These are phyloP conservation scores for Chamaetylas fuelleborni DNA, from an alignment of 2,113 vertebrate genomes.

Conservation along the genomic window DNA sequence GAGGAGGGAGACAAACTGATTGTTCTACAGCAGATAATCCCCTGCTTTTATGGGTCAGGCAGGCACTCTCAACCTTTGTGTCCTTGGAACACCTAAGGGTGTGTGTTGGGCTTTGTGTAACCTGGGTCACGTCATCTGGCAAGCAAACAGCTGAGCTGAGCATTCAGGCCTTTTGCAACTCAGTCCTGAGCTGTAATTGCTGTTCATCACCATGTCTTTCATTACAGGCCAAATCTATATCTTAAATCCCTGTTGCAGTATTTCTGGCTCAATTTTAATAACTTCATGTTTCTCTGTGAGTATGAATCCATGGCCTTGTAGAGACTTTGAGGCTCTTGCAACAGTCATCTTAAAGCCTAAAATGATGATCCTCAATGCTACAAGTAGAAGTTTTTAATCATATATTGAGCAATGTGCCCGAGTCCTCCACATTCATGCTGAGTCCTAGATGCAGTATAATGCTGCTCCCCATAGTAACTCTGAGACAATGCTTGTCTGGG, in stretches of 20 bases:
- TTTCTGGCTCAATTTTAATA: constrained; percentile 38
- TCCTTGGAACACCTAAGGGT: background rate
- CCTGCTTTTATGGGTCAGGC: background rate
- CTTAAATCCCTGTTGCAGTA: constrained; percentile 38
- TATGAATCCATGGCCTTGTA: background rate
- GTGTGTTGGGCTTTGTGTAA: background rate
- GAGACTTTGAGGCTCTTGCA: constrained; percentile 10
- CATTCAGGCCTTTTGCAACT: constrained; percentile 23
- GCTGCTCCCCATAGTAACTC: background rate
- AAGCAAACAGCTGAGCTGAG: constrained; percentile 49
- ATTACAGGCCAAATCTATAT: constrained; percentile 52
- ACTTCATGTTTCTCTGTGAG: background rate
- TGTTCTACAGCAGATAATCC: background rate
- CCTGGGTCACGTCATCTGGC: constrained; percentile 35
- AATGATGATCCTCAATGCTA: background rate
- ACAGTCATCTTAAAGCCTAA: constrained; percentile 11
- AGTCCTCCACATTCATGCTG: background rate
- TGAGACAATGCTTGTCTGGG: background rate
- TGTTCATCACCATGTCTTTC: constrained; percentile 25
- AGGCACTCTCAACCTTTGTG: accelerated
- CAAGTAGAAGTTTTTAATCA: background rate
- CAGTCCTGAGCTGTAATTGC: background rate
- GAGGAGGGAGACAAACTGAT: background rate
- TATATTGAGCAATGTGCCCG: background rate
- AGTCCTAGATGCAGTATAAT: background rate